phyloP scores from a whole-genome alignment of 2,797 vertebrate genomes.

The Anas georgica region DNA sequence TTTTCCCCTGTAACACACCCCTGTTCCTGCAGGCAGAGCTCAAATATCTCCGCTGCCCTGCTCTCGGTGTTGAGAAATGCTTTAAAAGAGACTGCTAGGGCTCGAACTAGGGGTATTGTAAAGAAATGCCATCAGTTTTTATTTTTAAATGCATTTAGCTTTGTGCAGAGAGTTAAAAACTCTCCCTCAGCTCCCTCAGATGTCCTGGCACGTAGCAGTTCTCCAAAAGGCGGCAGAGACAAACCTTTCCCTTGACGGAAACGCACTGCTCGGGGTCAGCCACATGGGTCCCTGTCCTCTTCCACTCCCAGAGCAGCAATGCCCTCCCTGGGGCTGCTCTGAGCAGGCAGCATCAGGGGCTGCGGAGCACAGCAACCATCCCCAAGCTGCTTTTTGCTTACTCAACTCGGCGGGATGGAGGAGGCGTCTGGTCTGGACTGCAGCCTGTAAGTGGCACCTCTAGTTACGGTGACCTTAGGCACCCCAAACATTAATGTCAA shows the following conservation, averaged over 20 bases:
- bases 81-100: not conserved
- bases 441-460: not conserved
- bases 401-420: not conserved
- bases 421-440: not conserved
- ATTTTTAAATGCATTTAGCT: not conserved
- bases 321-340: rapidly evolving
- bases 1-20: not conserved
- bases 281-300: not conserved
- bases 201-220: not conserved
- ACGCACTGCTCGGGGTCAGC: not conserved
- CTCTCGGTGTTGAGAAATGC: not conserved
- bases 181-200: not conserved
- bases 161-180: not conserved
- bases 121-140: constrained; percentile 14
- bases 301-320: not conserved
- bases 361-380: not conserved
- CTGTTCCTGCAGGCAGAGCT: not conserved
- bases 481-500: not conserved
- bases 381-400: not conserved
- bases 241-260: not conserved
- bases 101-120: not conserved
- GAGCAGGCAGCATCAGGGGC: rapidly evolving
- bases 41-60: not conserved
- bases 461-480: not conserved
- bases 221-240: not conserved